Conservation (phyloP, 2,888 invertebrate genomes). For the Tanytarsus gracilentus region DNA sequence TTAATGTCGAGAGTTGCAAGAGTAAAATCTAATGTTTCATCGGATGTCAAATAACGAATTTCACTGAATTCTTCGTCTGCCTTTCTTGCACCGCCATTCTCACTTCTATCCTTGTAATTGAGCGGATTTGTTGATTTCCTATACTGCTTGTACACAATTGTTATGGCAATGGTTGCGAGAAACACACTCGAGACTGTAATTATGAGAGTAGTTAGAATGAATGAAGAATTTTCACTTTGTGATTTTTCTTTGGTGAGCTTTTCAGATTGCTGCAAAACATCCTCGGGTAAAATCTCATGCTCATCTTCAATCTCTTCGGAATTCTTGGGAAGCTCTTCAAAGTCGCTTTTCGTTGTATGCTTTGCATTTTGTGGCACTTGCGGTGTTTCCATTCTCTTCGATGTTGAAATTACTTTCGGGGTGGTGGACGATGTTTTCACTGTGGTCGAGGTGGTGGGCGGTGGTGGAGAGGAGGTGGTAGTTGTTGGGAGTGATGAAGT, state of each 20-base stretch:
- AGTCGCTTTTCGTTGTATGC: background rate
- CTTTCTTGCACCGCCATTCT: background rate
- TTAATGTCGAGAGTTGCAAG: background rate
- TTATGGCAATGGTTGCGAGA: background rate
- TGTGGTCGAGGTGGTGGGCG: background rate
- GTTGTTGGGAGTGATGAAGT: background rate
- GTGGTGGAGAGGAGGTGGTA: background rate
- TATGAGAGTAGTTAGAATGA: background rate
- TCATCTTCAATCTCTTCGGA: constrained; percentile 13
- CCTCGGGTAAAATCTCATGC: background rate
- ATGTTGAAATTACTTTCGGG: too few species aligned
- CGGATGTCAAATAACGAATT: constrained; percentile 31
- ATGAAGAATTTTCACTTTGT: background rate
- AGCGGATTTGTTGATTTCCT: constrained; percentile 23
- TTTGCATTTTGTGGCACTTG: background rate
- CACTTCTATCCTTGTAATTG: constrained; percentile 19
- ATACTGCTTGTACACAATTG: background rate
- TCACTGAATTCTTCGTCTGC: constrained; percentile 31
- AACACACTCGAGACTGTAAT: background rate
- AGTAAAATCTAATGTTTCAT: constrained; percentile 29
- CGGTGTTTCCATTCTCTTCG: too few species aligned
- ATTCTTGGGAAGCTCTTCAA: background rate
- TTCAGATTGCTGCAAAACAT: background rate
- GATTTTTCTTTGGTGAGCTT: background rate
- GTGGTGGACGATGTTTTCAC: background rate